Conservation (phyloP, 2,888 invertebrate genomes). For the Temnothorax unifasciatus region DNA sequence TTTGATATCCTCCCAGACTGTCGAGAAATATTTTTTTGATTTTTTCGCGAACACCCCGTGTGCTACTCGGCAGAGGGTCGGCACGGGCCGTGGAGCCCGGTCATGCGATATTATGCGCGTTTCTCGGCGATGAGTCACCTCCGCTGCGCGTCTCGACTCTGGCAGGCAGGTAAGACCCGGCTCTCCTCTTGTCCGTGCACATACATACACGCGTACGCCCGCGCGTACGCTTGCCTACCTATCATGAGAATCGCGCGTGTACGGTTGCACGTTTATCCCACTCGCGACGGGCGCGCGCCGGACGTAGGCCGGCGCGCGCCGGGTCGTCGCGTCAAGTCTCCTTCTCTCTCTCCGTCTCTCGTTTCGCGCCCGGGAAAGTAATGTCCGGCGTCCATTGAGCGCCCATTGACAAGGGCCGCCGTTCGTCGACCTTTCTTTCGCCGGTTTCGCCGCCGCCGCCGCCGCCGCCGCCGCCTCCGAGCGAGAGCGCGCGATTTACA, state of each 20-base stretch:
- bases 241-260: conserved; percentile 53
- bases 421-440: conserved; percentile 69
- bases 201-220: conserved; percentile 54
- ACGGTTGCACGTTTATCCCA: conserved; percentile 61
- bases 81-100: conserved; percentile 43
- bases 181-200: conserved; percentile 4
- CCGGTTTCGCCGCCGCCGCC: conserved; percentile 22
- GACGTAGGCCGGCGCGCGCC: conserved; percentile 67
- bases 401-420: conserved; percentile 74
- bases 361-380: conserved; percentile 70
- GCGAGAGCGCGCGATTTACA: conserved; percentile 47
- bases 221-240: conserved; percentile 55
- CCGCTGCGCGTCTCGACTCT: conserved; percentile 48
- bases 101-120: conserved; percentile 62
- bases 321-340: conserved; percentile 26
- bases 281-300: conserved; percentile 59
- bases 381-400: conserved; percentile 78
- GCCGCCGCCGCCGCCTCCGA: background rate
- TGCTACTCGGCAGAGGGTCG: conserved; percentile 35
- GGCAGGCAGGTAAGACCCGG: conserved; percentile 50
- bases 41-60: conserved; percentile 38
- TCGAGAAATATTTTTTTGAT: background rate
- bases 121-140: conserved; percentile 70
- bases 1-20: background rate
- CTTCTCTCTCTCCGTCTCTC: conserved; percentile 6